These are phyloP conservation scores for Diplodus sargus DNA, from an alignment of 2,797 vertebrate species.

Conservation along the genomic window DNA sequence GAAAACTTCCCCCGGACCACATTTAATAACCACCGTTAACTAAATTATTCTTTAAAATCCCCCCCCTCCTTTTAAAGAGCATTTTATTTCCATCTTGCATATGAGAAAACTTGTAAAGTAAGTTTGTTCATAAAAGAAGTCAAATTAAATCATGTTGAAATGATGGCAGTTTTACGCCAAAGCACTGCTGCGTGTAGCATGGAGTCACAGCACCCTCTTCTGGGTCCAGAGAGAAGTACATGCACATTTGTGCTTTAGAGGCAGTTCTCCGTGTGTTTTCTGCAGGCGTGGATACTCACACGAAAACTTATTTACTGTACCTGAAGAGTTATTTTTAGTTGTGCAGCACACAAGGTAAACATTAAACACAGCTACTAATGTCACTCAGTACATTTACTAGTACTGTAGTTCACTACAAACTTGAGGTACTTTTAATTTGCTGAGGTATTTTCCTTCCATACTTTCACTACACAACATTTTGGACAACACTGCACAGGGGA, in stretches of 20 bases:
- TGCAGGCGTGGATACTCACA: not conserved
- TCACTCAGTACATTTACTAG: too few relatives aligned
- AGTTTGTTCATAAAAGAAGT: conserved; percentile 36
- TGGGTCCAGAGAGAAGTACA: conserved; percentile 49
- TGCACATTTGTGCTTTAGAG: not conserved
- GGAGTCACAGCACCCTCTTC: conserved; percentile 71
- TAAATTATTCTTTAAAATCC: not conserved
- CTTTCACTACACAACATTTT: too few relatives aligned
- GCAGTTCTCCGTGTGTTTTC: not conserved
- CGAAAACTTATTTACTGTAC: not conserved
- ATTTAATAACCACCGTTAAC: conserved; percentile 30
- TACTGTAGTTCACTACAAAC: too few relatives aligned
- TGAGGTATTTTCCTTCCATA: too few relatives aligned
- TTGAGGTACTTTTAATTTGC: too few relatives aligned
- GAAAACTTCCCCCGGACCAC: conserved; percentile 24
- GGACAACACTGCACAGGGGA: too few relatives aligned
- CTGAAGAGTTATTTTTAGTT: not conserved
- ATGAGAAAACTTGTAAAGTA: conserved; percentile 30
- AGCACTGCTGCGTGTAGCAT: conserved; percentile 3
- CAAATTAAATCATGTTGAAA: conserved; percentile 35
- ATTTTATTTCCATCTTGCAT: conserved; percentile 47
- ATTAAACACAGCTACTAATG: not conserved
- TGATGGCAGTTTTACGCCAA: not conserved
- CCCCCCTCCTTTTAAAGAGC: not conserved
- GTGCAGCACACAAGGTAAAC: not conserved